phyloP scores from a whole-genome alignment of 1,140 invertebrate genomes.

The Drosophila albomicans region DNA sequence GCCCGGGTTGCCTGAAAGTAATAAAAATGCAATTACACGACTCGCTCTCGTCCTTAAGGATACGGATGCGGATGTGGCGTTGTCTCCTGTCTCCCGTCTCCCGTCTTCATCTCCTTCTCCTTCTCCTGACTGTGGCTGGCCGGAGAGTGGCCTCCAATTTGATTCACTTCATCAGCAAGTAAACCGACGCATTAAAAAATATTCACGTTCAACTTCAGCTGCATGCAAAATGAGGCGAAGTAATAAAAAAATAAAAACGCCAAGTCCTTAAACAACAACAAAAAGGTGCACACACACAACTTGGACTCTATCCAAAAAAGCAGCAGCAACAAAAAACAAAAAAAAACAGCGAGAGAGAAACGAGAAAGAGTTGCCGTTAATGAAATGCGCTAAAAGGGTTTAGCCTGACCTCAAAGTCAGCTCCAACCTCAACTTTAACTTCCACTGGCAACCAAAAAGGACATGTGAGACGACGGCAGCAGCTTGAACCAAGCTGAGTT shows the following conservation, averaged over 20 bases:
- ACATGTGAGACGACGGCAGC: slow-evolving; percentile 9
- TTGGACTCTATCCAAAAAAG: not conserved
- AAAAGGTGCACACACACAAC: slow-evolving; percentile 44
- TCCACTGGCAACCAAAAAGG: not conserved
- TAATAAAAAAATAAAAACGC: slow-evolving; percentile 64
- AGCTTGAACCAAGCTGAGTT: slow-evolving; percentile 21
- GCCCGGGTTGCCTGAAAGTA: slow-evolving; percentile 49
- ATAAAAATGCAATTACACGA: slow-evolving; percentile 84
- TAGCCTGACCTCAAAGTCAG: slow-evolving; percentile 56
- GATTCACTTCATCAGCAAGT: slow-evolving; percentile 84
- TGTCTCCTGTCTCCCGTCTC: not conserved
- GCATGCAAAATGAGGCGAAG: slow-evolving; percentile 70
- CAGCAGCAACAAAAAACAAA: not conserved
- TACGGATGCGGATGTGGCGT: slow-evolving; percentile 34
- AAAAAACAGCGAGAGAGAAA: not conserved
- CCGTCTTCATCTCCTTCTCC: not conserved
- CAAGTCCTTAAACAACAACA: slow-evolving; percentile 33
- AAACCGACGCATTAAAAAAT: slow-evolving; percentile 81
- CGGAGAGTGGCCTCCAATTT: slow-evolving; percentile 58
- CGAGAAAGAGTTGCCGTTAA: slow-evolving; percentile 52
- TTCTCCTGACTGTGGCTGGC: slow-evolving; percentile 11
- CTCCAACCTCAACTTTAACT: not conserved
- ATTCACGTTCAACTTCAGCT: slow-evolving; percentile 54
- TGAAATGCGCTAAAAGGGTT: slow-evolving; percentile 78
- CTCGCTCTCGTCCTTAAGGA: slow-evolving; percentile 37